phyloP scores from a whole-genome alignment of 2,113 vertebrate species.

The Gnathonemus longibarbis region DNA sequence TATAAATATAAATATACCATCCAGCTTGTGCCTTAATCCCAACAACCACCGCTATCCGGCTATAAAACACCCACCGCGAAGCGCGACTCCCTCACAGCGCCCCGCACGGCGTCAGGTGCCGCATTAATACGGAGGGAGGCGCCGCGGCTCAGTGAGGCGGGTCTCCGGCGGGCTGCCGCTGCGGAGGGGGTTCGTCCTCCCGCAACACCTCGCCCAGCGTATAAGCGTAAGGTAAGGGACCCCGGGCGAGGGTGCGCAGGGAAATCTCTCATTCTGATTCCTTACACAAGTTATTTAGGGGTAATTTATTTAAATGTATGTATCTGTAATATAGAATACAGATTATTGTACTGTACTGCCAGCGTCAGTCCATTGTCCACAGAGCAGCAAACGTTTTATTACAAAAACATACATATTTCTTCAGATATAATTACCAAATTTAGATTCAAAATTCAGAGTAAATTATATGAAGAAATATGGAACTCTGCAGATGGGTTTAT shows the following conservation, averaged over 20 bases:
- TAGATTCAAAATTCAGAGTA: neutral
- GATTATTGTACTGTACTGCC: neutral
- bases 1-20: neutral
- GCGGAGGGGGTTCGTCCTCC: neutral
- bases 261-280: neutral
- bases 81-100: neutral
- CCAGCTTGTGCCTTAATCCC: neutral
- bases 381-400: neutral
- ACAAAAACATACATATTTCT: neutral
- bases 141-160: neutral
- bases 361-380: neutral
- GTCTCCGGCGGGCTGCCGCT: neutral
- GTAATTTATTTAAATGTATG: neutral
- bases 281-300: neutral
- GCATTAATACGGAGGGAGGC: slow-evolving; percentile 8
- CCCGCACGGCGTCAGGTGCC: neutral
- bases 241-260: neutral
- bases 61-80: neutral
- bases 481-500: neutral
- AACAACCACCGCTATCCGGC: neutral
- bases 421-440: neutral
- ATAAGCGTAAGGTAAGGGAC: neutral
- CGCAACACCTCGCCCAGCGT: neutral
- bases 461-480: neutral
- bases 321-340: neutral